Evolutionary conservation across 2,113 vertebrate genomes (phyloP).

Genomic region (Dolichallabes microphthalmus): DNA sequence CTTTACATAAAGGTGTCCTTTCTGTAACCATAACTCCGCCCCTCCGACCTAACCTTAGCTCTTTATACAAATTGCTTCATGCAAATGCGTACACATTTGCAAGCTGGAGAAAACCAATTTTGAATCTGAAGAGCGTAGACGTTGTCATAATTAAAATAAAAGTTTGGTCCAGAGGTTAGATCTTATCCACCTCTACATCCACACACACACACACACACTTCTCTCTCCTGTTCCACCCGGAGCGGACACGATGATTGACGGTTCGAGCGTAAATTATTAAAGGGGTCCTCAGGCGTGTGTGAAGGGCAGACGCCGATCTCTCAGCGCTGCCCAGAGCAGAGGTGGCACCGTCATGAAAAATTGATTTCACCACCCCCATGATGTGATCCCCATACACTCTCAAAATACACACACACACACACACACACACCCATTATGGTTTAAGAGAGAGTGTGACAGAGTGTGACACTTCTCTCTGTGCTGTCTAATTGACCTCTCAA

Average conservation of each 20-base stretch:
- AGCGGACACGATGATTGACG: constrained; percentile 70
- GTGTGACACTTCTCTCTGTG: background rate
- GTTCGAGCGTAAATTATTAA: constrained; percentile 77
- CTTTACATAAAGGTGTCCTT: constrained; percentile 2
- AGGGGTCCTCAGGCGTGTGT: constrained; percentile 68
- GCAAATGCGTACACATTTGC: background rate
- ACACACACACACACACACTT: constrained; percentile 60
- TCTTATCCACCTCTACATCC: constrained; percentile 58
- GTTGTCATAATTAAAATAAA: background rate
- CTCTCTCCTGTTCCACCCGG: constrained; percentile 66
- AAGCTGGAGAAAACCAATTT: background rate
- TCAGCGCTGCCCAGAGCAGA: constrained; percentile 60
- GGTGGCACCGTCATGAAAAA: constrained; percentile 78
- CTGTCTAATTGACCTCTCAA: constrained; percentile 8
- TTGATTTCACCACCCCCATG: constrained; percentile 65
- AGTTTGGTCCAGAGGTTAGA: constrained; percentile 1
- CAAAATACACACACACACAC: constrained; percentile 68
- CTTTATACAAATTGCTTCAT: background rate
- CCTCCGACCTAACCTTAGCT: background rate
- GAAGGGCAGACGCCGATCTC: constrained; percentile 79
- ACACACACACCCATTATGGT: constrained; percentile 6
- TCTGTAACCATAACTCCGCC: background rate
- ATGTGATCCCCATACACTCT: constrained; percentile 72
- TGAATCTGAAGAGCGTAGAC: background rate
- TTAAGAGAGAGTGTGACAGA: background rate